Conservation (phyloP, 53 echinoderm and acorn worm species). For the Luidia sarsii region DNA sequence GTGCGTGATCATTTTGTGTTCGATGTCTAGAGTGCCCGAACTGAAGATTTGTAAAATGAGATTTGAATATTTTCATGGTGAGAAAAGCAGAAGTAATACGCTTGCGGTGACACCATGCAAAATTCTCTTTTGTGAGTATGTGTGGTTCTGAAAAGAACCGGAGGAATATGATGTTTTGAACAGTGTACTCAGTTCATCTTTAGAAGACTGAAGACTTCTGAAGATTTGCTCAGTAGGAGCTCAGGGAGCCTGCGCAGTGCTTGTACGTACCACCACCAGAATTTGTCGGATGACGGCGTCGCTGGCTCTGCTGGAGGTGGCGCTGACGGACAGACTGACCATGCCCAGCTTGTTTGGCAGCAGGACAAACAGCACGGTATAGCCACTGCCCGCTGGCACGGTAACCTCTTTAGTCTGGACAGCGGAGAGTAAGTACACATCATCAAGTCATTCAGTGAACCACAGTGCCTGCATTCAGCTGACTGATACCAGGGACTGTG, state of each 20-base stretch:
- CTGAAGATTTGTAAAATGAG: too few species aligned
- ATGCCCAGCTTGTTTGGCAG: constrained; percentile 69
- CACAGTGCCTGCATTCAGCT: too few species aligned
- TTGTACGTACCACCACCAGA: constrained; percentile 76
- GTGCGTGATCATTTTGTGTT: too few species aligned
- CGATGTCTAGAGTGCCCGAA: too few species aligned
- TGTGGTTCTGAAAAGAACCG: background rate
- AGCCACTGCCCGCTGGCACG: constrained; percentile 63
- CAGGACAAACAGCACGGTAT: constrained; percentile 68
- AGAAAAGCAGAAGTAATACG: too few species aligned
- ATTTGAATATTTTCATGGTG: too few species aligned
- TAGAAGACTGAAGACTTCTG: too few species aligned
- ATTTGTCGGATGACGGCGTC: constrained; percentile 77
- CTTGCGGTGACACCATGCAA: background rate
- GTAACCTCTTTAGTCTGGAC: constrained; percentile 44
- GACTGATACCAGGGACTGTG: too few species aligned
- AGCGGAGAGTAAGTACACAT: background rate
- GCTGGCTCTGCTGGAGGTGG: constrained; percentile 40
- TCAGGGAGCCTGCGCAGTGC: too few species aligned
- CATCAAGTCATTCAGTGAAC: background rate
- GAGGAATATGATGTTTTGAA: too few species aligned
- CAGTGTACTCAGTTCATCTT: too few species aligned
- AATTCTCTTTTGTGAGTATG: background rate
- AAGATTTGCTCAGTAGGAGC: background rate
- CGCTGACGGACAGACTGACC: constrained; percentile 67